Evolutionary conservation across 2,888 invertebrate species (phyloP), one percentile per base, ranked within the genome.

Genomic region (Cremastinae sp.): DNA sequence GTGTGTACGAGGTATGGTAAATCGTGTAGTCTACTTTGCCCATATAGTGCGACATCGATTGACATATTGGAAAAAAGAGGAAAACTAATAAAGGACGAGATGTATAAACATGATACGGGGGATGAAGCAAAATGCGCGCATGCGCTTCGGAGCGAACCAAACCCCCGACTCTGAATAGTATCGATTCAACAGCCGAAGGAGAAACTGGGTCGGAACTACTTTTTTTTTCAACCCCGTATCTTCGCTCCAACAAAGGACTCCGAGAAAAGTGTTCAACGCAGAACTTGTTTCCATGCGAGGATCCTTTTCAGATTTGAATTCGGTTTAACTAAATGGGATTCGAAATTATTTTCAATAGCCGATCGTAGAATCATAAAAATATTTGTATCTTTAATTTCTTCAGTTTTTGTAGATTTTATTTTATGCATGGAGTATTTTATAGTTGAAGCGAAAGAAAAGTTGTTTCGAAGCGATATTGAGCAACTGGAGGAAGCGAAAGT

Each of bases 151-250:
- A 18, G 9, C 8, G 58, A 14, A 45, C 28, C 28, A 35, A 65
- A 65, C 10, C 49, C 66, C 2, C 16, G 56, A 56, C 47, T 18
- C 47, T 20, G 51, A 37, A 45, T 64, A 18, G 14, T 74, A 77
- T 77, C 65, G 76, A 77, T 77, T 74, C 56, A 58, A 73, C 56
- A 68, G 22, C 16, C 68, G 39, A 72, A 51, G 51, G 41, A 66
- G 70, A 77, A 77, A 77, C 74, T 77, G 77, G 77, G 77, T 77
- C 77, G 74, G 41, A 65, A 43, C 37, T 59, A 28, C 47, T 39
- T 59, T 47, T 41, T 45, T 28, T 41, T 12, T n/a, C 39, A 20
- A 9, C 14, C 16, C 51, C n/a, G 28, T 28, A 28, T 28, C 55
- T 41, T 39, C 10, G 10, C n/a, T 20, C 61, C 35, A n/a, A n/a